Conservation (phyloP, 2,113 vertebrate genomes). For the Ursus arctos region DNA sequence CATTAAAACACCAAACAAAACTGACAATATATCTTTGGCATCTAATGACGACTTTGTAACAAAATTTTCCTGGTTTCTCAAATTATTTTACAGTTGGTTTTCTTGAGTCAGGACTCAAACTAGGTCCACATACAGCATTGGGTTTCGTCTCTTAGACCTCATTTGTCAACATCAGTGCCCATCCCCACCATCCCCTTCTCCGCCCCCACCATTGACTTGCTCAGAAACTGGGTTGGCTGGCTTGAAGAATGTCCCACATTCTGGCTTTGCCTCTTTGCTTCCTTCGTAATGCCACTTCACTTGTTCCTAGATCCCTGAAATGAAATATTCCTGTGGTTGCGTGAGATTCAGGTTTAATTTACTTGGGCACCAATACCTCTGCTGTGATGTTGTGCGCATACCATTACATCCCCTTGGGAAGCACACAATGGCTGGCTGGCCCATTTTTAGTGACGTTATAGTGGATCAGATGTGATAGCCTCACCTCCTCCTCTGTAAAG, state of each 20-base stretch:
- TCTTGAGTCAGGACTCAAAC: background rate
- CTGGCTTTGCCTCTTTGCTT: background rate
- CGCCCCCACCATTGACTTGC: background rate
- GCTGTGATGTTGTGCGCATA: background rate
- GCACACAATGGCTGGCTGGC: rapidly evolving
- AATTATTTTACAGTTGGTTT: background rate
- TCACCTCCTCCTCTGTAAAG: background rate
- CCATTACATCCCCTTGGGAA: background rate
- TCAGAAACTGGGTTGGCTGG: background rate
- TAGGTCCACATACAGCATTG: background rate
- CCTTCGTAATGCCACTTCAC: background rate
- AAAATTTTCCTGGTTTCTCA: background rate
- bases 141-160: background rate
- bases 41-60: background rate
- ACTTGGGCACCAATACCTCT: background rate
- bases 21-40: background rate
- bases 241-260: background rate
- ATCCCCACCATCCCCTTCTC: rapidly evolving
- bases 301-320: background rate
- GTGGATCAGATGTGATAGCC: background rate
- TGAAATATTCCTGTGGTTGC: background rate
- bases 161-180: too few species aligned
- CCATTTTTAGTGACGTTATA: background rate
- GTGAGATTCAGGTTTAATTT: background rate
- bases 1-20: background rate